Base-by-base conservation (phyloP, 2,888 invertebrate species). In the Lymantria monacha region DNA sequence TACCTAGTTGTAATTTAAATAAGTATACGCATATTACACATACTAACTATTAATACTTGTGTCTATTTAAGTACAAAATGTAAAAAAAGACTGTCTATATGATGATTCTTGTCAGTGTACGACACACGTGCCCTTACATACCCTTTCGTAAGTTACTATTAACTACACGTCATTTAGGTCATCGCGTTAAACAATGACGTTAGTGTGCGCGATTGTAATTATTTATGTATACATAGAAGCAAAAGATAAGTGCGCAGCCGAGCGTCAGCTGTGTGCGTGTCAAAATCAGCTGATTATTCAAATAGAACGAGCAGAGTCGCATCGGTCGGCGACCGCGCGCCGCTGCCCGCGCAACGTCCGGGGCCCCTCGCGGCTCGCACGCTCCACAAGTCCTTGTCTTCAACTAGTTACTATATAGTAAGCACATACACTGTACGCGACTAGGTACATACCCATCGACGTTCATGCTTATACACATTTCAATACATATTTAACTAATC, bases 231-330 rank as follows among this genome's bases (percentile, higher is more conserved):
- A 64, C 66, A 66, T 74, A 77, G 66, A 74, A 78, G 69, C 64
- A 66, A 76, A 69, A 78, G 83, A 87, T 87, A 89, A 85, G 78
- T 81, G 77, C 79, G 82, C 83, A 83, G 79, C 73, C 65, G 75
- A 75, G 82, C 80, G 85, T 87, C 90, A 89, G 91, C 91, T 89
- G 89, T 87, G 85, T 80, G 76, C 86, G 89, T 88, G 91, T 92
- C 91, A 91, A 88, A 92, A 92, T 91, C 91, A 92, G 91, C 91
- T 92, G 91, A 91, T 91, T 89, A 91, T 89, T 89, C 89, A 91
- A 91, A 91, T 91, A 91, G 87, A 87, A 85, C 83, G 83, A 83
- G 80, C 81, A 57, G 76, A 79, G 78, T 74, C 76, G 77, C 76
- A 69, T 72, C 83, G 85, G 83, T 85, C 87, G 84, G 75, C 85